phyloP scores from a whole-genome alignment of 2,113 vertebrate species.

The Nothobranchius furzeri region DNA sequence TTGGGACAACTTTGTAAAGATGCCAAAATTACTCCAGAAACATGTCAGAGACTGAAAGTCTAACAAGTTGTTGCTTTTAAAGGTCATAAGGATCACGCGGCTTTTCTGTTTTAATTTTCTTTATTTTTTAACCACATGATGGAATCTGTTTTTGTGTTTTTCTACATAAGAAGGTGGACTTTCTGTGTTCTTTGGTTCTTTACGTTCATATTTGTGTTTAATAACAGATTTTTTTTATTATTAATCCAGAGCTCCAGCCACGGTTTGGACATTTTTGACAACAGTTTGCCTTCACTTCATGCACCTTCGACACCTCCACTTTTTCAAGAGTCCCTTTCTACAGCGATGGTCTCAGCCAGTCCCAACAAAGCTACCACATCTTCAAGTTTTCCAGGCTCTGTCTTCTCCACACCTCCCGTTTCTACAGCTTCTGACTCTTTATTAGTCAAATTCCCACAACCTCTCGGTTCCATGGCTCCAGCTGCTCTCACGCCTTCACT shows the following conservation, averaged over 20 bases:
- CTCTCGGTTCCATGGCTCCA: neutral
- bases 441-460: constrained; percentile 14
- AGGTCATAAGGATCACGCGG: no score
- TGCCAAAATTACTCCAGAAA: no score
- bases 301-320: constrained; percentile 23
- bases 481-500: constrained; percentile 19
- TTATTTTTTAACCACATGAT: no score
- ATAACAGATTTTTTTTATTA: neutral
- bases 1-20: no score
- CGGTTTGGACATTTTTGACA: constrained; percentile 80
- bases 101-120: no score
- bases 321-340: constrained; percentile 26
- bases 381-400: constrained; percentile 26
- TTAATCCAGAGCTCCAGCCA: constrained; percentile 53
- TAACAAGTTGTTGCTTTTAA: no score
- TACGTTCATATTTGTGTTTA: no score
- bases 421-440: constrained; percentile 43
- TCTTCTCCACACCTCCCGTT: constrained; percentile 53
- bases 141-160: no score
- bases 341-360: neutral
- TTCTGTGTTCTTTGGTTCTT: no score
- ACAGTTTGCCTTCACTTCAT: constrained; percentile 45
- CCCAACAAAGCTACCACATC: constrained; percentile 43
- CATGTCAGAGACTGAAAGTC: no score
- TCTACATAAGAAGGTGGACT: no score